phyloP scores from a whole-genome alignment of 2,888 invertebrate genomes.

The Scaptomyza polygonia region DNA sequence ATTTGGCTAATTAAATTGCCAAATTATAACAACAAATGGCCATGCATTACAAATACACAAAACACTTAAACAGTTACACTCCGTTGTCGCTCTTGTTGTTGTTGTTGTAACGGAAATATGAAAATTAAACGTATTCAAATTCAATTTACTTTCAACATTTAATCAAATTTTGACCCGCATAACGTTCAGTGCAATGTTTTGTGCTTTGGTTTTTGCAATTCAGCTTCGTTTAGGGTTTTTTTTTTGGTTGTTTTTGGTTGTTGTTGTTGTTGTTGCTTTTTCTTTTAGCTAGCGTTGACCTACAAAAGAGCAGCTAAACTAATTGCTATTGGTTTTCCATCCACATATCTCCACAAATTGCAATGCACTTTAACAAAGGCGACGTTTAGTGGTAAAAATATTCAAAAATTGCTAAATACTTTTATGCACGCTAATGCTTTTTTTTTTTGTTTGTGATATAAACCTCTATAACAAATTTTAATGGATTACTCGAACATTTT shows the following conservation, averaged over 20 bases:
- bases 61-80: neutral
- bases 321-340: conserved; percentile 40
- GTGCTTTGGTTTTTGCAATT: conserved; percentile 58
- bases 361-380: neutral
- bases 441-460: no score
- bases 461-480: no score
- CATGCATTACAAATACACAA: conserved; percentile 12
- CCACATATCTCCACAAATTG: conserved; percentile 1
- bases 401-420: neutral
- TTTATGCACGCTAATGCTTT: neutral
- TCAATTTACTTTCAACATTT: conserved; percentile 71
- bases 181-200: conserved; percentile 54
- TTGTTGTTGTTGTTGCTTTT: neutral
- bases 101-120: conserved; percentile 63
- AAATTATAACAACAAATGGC: conserved; percentile 64
- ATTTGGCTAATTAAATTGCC: conserved; percentile 59
- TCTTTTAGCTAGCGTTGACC: conserved; percentile 46
- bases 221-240: conserved; percentile 53
- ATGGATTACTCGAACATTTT: no score
- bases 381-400: neutral
- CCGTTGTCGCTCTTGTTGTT: neutral
- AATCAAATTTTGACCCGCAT: conserved; percentile 71
- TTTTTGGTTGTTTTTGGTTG: conserved; percentile 30
- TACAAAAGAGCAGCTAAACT: conserved; percentile 38
- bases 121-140: conserved; percentile 79